Evolutionary conservation across 2,888 invertebrate species (phyloP).

Genomic region (Nephrocerus scutellatus): DNA sequence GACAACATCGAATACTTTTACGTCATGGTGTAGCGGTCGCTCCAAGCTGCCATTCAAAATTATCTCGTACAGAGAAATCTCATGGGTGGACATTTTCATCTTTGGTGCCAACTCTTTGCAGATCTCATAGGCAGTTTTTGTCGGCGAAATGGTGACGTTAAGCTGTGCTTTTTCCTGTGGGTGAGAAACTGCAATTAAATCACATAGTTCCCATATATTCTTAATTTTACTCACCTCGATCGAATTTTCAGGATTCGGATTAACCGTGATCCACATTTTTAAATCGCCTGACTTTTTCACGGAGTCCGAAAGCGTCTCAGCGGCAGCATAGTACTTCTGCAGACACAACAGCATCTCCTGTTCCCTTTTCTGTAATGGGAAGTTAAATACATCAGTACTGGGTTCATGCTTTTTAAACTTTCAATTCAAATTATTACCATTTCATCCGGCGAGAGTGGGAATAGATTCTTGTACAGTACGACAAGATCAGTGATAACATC

Average conservation of each 20-base stretch:
- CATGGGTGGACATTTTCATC: constrained; percentile 58
- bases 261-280: constrained; percentile 63
- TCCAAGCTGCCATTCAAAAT: constrained; percentile 67
- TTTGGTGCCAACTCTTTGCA: constrained; percentile 64
- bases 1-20: constrained; percentile 51
- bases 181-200: too few relatives aligned
- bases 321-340: constrained; percentile 59
- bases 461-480: constrained; percentile 65
- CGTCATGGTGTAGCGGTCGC: constrained; percentile 70
- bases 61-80: constrained; percentile 71
- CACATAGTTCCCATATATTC: too few relatives aligned
- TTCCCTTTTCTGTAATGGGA: constrained; percentile 49
- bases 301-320: constrained; percentile 54
- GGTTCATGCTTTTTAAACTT: neutral
- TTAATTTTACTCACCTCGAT: constrained; percentile 52
- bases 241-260: constrained; percentile 57
- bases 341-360: constrained; percentile 68
- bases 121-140: constrained; percentile 67
- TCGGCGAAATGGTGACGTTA: constrained; percentile 58
- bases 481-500: constrained; percentile 74
- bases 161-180: constrained; percentile 43
- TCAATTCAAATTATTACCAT: constrained; percentile 50
- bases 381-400: neutral
- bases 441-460: constrained; percentile 71
- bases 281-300: constrained; percentile 70